phyloP scores from a whole-genome alignment of 2,888 invertebrate genomes.

The Gymnoscelis rufifasciata region DNA sequence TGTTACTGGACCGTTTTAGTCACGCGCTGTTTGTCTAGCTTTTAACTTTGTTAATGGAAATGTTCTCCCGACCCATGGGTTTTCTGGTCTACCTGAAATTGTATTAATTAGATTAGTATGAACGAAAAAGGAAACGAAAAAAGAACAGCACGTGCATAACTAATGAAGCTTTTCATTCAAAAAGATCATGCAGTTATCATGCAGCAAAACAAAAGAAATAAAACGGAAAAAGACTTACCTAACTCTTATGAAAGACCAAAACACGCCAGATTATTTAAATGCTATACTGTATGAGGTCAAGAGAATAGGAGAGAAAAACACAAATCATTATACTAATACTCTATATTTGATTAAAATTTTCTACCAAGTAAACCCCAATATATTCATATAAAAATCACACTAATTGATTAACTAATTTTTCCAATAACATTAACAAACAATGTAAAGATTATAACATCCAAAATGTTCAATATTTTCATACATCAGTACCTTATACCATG shows the following conservation, averaged over 20 bases:
- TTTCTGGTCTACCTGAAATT: conserved; percentile 77
- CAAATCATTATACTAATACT: conserved; percentile 53
- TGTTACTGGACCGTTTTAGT: conserved; percentile 60
- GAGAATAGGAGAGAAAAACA: conserved; percentile 25
- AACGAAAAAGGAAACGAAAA: conserved; percentile 58
- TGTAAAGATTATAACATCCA: conserved; percentile 60
- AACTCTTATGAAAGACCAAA: conserved; percentile 36
- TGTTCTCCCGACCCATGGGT: conserved; percentile 75
- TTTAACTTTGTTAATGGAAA: conserved; percentile 61
- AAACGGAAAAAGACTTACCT: conserved; percentile 53
- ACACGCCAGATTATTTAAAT: conserved; percentile 23
- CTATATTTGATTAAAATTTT: conserved; percentile 75
- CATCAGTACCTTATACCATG: conserved; percentile 62
- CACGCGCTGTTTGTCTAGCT: conserved; percentile 51
- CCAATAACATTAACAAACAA: conserved; percentile 78
- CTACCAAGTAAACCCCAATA: conserved; percentile 79
- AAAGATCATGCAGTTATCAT: conserved; percentile 58
- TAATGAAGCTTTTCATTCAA: conserved; percentile 45
- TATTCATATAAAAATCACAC: conserved; percentile 80
- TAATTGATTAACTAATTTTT: conserved; percentile 63
- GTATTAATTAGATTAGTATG: conserved; percentile 78
- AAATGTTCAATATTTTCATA: conserved; percentile 47
- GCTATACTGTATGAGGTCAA: conserved; percentile 36
- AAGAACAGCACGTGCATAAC: conserved; percentile 51
- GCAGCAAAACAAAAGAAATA: conserved; percentile 36